These are phyloP conservation scores for Pristionchus mayeri DNA, from an alignment of 2,888 invertebrate genomes.

Conservation along the genomic window DNA sequence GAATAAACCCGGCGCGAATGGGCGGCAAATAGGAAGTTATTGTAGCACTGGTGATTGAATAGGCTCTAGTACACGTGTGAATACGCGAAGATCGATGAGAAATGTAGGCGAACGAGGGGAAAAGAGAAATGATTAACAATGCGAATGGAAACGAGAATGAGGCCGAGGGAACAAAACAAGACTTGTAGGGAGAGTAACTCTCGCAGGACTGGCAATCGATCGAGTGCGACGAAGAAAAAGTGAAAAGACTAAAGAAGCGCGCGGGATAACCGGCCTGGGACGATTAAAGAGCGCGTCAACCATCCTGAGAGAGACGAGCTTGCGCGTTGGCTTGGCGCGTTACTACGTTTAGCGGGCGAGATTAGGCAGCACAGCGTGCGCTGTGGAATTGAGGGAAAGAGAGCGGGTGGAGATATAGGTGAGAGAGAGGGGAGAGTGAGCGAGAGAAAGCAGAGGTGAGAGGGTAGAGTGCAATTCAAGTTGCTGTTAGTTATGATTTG, in stretches of 20 bases:
- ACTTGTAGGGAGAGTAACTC: background rate
- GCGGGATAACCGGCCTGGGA: background rate
- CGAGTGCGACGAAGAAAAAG: background rate
- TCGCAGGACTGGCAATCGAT: background rate
- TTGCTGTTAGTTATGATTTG: too few species aligned
- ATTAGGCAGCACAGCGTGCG: background rate
- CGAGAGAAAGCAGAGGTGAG: background rate
- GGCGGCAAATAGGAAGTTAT: too few species aligned
- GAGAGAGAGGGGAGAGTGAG: background rate
- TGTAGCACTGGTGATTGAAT: too few species aligned
- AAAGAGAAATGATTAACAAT: background rate
- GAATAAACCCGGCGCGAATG: too few species aligned
- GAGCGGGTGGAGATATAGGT: background rate
- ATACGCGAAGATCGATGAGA: background rate
- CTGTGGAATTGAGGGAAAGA: background rate
- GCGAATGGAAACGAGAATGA: background rate
- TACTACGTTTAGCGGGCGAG: conserved; percentile 1
- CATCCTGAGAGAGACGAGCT: background rate
- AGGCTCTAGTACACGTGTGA: conserved; percentile 7
- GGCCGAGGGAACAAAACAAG: background rate
- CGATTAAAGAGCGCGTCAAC: background rate
- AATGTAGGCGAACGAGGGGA: background rate
- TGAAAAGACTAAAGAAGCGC: background rate
- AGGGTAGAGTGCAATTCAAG: too few species aligned
- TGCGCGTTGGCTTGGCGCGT: background rate